Base-by-base conservation (phyloP, 2,888 invertebrate genomes). In the Labia minor region DNA sequence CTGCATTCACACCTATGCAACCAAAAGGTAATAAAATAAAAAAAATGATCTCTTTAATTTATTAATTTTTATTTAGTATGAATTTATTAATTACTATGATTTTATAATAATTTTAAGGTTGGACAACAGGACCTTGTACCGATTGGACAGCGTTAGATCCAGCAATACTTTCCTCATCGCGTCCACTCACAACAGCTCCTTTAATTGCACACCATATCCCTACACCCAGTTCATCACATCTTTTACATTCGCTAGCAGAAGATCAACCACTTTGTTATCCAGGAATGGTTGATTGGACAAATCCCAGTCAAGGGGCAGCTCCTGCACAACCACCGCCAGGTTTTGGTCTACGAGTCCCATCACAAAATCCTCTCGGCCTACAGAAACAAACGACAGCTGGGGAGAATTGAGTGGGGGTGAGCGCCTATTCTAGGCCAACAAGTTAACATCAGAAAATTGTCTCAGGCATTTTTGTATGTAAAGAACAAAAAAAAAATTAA, bases 131-230 rank as follows among this genome's bases (percentile, higher is more conserved):
- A 66, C 75, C 78, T 70, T 86, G 83, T 78, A 81, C 87, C 72
- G 92, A 93, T 80, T 93, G 93, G 92, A 90, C 92, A 73, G 86
- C 90, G 72, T 85, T 95, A 82, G 95, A 96, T 82, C 94, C 95
- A 68, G 95, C 95, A 72, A 95, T 95, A 73, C 85, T 92, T 77
- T 87, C 88, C 70, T 88, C 86, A 70, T 87, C 86, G 70, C 85
- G 86, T 72, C 81, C 72, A 78, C 70, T 75, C 72, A 70, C 72
- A 61, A 68, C 71, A 63, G 72, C 72, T 18, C 74, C 75, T 70
- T 72, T 74, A 72, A 72, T 72, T 75, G 69, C 20, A 21, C 64
- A 64, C 4, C 20, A 21, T n/a, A 16, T 19, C 20, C 21, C 64
- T 21, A 10, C 64, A 4, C n/a, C 49, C 14, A 8, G 6, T 16